Evolutionary conservation across 1,140 invertebrate genomes (phyloP).

Genomic region (Penaeus japonicus): DNA sequence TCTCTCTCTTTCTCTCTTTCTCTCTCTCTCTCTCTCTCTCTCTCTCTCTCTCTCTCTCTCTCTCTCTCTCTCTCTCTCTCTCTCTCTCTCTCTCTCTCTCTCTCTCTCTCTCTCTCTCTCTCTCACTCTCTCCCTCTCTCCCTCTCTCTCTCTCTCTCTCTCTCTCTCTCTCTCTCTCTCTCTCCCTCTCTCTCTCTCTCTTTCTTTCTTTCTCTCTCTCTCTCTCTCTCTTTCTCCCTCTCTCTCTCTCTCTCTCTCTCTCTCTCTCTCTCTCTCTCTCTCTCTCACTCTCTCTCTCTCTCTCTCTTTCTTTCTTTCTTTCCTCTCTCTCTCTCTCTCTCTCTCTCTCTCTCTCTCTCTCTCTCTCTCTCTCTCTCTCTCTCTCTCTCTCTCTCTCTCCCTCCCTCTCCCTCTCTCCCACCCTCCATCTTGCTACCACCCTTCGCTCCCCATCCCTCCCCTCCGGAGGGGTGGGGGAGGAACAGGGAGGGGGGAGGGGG

Average conservation of each 20-base stretch:
- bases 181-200: neutral
- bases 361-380: neutral
- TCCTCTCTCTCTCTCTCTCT: neutral
- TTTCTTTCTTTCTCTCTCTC: neutral
- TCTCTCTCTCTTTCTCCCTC: neutral
- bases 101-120: neutral
- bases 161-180: neutral
- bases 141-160: neutral
- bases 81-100: neutral
- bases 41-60: neutral
- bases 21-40: neutral
- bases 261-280: neutral
- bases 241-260: neutral
- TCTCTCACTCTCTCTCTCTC: neutral
- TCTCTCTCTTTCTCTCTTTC: neutral
- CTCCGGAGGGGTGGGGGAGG: no score
- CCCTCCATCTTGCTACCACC: neutral
- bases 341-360: neutral
- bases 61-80: neutral
- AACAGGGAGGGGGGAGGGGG: no score
- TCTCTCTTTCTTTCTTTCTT: neutral
- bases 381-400: neutral
- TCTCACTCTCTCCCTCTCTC: neutral
- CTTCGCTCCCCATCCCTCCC: neutral
- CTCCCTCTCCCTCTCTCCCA: neutral